Conservation (phyloP, 2,888 invertebrate species). For the Eupithecia tripunctaria region DNA sequence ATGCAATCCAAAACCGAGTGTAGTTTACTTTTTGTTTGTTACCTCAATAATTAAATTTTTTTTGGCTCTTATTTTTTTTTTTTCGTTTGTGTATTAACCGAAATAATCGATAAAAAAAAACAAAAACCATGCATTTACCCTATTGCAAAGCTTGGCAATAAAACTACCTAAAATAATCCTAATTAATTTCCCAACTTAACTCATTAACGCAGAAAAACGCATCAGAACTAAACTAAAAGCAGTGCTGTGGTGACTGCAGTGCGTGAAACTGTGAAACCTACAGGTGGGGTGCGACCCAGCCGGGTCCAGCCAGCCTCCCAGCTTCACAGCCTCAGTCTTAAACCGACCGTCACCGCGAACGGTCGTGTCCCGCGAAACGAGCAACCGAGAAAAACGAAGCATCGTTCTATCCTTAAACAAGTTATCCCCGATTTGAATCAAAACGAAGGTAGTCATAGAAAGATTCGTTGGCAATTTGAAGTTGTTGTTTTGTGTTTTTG, state of each 20-base stretch:
- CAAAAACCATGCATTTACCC: no score
- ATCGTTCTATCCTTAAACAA: background rate
- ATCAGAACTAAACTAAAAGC: background rate
- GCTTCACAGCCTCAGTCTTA: constrained; percentile 55
- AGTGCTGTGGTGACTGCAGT: constrained; percentile 74
- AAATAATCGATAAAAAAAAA: no score
- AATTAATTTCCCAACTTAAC: background rate
- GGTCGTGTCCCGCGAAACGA: constrained; percentile 49
- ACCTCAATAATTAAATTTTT: no score
- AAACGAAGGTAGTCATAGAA: background rate
- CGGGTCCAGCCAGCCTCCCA: constrained; percentile 51
- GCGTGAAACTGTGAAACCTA: constrained; percentile 77
- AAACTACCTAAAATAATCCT: background rate
- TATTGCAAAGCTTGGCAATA: no score
- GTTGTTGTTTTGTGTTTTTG: background rate
- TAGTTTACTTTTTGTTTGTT: no score
- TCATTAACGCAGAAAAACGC: background rate
- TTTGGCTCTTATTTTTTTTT: no score
- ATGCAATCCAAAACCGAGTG: no score
- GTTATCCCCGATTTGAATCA: background rate
- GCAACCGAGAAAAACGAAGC: constrained; percentile 1
- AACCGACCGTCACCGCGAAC: constrained; percentile 52
- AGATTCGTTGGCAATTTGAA: background rate
- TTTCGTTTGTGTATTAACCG: no score
- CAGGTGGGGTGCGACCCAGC: constrained; percentile 69